phyloP scores from a whole-genome alignment of 2,113 vertebrate genomes.

The Sisor rabdophorus region DNA sequence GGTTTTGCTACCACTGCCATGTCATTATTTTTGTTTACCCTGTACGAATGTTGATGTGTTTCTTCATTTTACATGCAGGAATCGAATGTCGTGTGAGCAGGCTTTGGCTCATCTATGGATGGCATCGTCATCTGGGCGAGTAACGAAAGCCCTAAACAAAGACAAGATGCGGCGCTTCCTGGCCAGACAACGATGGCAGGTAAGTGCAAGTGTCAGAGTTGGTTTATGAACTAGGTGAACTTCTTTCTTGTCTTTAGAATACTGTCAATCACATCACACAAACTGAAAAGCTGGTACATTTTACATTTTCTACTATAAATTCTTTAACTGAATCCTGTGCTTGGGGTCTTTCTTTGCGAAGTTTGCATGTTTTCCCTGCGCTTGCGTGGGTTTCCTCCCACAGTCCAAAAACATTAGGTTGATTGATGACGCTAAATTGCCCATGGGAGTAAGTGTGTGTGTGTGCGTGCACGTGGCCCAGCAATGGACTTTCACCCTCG shows the following conservation, averaged over 20 bases:
- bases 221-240: background rate
- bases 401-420: too few species aligned
- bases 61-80: constrained; percentile 54
- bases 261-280: background rate
- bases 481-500: too few species aligned
- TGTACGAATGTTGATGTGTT: background rate
- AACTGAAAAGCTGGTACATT: background rate
- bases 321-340: too few species aligned
- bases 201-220: constrained; percentile 32
- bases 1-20: constrained; percentile 53
- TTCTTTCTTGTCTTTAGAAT: background rate
- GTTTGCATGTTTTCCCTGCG: too few species aligned
- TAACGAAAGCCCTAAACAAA: constrained; percentile 72
- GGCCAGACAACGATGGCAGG: constrained; percentile 79
- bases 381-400: too few species aligned
- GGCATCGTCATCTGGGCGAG: constrained; percentile 58
- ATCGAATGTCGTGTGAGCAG: constrained; percentile 64
- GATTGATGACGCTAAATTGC: too few species aligned
- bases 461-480: too few species aligned
- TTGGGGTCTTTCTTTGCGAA: too few species aligned
- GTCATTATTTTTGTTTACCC: background rate
- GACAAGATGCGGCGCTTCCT: constrained; percentile 77
- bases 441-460: too few species aligned
- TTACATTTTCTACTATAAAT: too few species aligned
- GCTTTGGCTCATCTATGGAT: constrained; percentile 81